phyloP scores from a whole-genome alignment of 2,888 invertebrate species.

The Escarpia spicata region DNA sequence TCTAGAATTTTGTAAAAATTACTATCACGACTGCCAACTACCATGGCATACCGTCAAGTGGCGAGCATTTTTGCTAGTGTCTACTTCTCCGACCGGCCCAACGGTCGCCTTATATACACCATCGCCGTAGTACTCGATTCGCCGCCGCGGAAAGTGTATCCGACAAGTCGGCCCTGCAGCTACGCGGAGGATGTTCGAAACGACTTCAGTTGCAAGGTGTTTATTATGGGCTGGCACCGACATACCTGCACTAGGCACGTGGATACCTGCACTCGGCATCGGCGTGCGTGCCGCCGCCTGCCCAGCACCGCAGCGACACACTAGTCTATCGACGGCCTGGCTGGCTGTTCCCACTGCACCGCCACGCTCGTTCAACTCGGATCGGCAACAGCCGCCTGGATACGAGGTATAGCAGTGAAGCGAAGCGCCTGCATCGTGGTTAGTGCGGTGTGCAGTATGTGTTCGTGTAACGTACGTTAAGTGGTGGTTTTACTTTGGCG shows the following conservation, averaged over 20 bases:
- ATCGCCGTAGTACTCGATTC: not conserved
- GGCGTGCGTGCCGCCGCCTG: not conserved
- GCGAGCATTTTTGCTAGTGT: too few relatives aligned
- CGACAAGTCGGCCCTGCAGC: not conserved
- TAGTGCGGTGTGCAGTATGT: not conserved
- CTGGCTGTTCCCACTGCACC: not conserved
- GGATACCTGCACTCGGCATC: not conserved
- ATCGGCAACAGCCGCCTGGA: not conserved
- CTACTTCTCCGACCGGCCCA: not conserved
- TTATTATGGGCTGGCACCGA: not conserved
- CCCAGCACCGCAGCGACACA: not conserved
- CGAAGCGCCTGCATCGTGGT: not conserved
- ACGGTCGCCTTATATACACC: not conserved
- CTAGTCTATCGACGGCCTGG: slow-evolving; percentile 1
- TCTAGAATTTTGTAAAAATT: too few relatives aligned
- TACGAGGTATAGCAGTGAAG: not conserved
- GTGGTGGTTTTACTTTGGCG: not conserved
- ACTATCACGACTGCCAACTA: too few relatives aligned
- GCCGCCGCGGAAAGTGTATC: not conserved
- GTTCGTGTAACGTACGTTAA: not conserved
- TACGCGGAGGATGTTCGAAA: not conserved
- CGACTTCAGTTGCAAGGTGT: not conserved
- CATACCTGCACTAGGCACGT: not conserved
- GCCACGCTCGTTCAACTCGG: not conserved
- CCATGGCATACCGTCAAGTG: too few relatives aligned